Conservation (phyloP, 2,888 invertebrate genomes). For the Leptopilina myrica region DNA sequence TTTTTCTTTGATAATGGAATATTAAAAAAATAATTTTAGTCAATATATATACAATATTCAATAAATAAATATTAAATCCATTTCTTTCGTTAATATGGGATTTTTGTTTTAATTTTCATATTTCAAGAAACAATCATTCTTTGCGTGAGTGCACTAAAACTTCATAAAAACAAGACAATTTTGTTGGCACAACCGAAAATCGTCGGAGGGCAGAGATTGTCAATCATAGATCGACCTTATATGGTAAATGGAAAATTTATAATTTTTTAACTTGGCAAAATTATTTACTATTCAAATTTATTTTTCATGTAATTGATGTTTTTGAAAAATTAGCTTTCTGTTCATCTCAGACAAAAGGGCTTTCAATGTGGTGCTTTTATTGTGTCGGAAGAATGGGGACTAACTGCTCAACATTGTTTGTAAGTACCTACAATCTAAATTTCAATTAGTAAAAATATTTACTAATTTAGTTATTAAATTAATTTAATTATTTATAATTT, state of each 20-base stretch:
- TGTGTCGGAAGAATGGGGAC: conserved; percentile 23
- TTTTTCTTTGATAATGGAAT: too few relatives aligned
- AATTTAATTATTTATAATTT: too few relatives aligned
- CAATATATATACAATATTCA: too few relatives aligned
- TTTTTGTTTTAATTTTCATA: neutral
- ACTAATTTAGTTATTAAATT: too few relatives aligned
- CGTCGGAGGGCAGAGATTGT: conserved; percentile 22
- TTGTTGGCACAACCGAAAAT: neutral
- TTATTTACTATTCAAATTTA: neutral
- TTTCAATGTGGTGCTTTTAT: conserved; percentile 27
- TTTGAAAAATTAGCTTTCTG: neutral
- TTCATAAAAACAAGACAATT: neutral
- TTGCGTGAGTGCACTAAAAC: too few relatives aligned
- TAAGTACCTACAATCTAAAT: neutral
- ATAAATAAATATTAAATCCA: too few relatives aligned
- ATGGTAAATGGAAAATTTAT: conserved; percentile 12
- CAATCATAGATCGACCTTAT: conserved; percentile 5
- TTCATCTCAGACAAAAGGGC: neutral
- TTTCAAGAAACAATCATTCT: neutral
- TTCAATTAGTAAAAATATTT: too few relatives aligned
- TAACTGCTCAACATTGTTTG: conserved; percentile 31
- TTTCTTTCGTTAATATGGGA: too few relatives aligned
- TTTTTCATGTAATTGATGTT: neutral
- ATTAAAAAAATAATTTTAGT: too few relatives aligned
- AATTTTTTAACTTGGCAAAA: neutral